A percentile compares a stretch with the other conserved stretches of the same genome.
These are phyloP conservation scores for Sebastiscus albofasciatus DNA, from an alignment of 2,797 vertebrate species.

Conservation along the genomic window DNA sequence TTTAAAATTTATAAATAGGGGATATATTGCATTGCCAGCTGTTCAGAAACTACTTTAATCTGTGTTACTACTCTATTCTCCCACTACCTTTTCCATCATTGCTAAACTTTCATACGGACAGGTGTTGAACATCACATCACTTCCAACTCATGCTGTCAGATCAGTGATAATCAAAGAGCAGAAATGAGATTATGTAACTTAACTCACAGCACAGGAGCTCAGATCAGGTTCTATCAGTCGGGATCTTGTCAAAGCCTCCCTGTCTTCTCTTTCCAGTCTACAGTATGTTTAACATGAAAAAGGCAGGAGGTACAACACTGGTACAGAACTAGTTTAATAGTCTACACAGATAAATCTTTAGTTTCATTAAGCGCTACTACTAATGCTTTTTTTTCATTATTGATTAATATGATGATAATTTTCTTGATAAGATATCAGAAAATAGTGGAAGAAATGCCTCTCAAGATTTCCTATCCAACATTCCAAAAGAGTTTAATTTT, in stretches of 20 bases:
- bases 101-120: neutral
- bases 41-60: neutral
- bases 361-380: neutral
- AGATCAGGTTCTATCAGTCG: constrained; percentile 14
- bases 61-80: neutral
- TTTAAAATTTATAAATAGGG: neutral
- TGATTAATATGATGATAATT: neutral
- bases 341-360: neutral
- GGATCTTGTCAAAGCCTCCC: constrained; percentile 33
- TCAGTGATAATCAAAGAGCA: constrained; percentile 18
- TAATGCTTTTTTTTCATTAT: neutral
- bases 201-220: constrained; percentile 17
- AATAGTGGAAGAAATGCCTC: neutral
- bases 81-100: neutral
- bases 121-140: neutral
- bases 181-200: constrained; percentile 32
- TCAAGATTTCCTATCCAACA: neutral
- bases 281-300: constrained; percentile 28
- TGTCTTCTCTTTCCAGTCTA: neutral
- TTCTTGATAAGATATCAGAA: neutral
- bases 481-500: neutral
- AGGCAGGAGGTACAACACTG: constrained; percentile 1
- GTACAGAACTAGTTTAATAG: too few species aligned
- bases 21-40: neutral
- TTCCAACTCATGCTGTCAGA: constrained; percentile 21